Evolutionary conservation across 2,113 vertebrate species (phyloP), one percentile per base, ranked within the genome.

Genomic region (Tupaia chinensis): DNA sequence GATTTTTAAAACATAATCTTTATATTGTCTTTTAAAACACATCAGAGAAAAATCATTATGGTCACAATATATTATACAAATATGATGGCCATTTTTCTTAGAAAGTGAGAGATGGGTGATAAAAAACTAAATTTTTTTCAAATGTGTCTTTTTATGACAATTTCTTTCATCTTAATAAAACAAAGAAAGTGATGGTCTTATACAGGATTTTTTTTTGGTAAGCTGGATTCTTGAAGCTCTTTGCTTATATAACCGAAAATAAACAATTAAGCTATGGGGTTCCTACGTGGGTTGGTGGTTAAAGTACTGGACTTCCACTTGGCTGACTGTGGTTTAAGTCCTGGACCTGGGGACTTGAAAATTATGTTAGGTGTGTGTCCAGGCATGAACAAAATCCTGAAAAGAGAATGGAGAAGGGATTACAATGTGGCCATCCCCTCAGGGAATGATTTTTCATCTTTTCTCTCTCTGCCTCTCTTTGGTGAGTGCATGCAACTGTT

Each of bases 111-210:
- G 3, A 72, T 34, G 69, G 8, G 5, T 65, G 88, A 95, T 65
- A 1, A 12, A 88, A 16, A 79, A 11, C 19, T 89, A 74, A 87
- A 83, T 83, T 86, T 93, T 34, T 82, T 78, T 69, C 92, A 20
- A 87, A 82, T 95, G n/a, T 22, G 84, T 91, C 94, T 79, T 86
- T 89, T 89, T 80, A 34, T 74, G 34, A 11, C 9, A 72, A 72
- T 34, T 54, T 61, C 7, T 89, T 94, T 83, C 10, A 54, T 53
- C 4, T 60, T 85, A 69, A 78, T 69, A 58, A 22, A 14, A 78
- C 29, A 92, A 61, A 70, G 56, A 73, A 12, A 82, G 81, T 94
- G 32, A 25, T 73, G 54, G 44, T 66, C 54, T 88, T 82, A 88
- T 66, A 7, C 27, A 86, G 3, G 9, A n/a, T n/a, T 82, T 91